Percentiles rank a stretch among this genome's conserved stretches.
Conservation (phyloP, 2,888 invertebrate species). For the Orthosia gracilis region DNA sequence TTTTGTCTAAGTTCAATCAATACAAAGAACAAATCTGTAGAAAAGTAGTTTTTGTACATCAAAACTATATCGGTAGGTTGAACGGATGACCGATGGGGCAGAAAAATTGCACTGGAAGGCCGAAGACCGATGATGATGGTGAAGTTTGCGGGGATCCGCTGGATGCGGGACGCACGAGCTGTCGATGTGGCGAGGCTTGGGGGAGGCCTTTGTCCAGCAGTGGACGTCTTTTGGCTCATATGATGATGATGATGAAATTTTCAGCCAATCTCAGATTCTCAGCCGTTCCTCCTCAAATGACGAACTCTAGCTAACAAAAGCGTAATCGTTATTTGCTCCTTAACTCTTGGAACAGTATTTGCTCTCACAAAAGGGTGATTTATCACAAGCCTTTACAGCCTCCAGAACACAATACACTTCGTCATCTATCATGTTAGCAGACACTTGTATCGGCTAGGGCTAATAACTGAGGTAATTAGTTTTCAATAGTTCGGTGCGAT, state of each 20-base stretch:
- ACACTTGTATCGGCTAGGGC: slow-evolving; percentile 1
- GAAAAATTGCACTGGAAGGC: too few species aligned
- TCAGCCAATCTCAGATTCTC: not conserved
- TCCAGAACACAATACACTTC: slow-evolving; percentile 21
- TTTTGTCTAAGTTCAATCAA: not conserved
- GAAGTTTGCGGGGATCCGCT: too few species aligned
- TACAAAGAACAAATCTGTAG: too few species aligned
- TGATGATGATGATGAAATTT: too few species aligned
- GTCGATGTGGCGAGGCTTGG: too few species aligned
- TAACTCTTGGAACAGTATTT: slow-evolving; percentile 20
- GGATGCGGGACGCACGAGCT: too few species aligned
- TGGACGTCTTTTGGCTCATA: too few species aligned
- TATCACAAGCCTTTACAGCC: slow-evolving; percentile 23
- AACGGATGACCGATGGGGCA: too few species aligned
- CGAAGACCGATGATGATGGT: too few species aligned
- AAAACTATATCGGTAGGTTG: too few species aligned
- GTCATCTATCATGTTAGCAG: slow-evolving; percentile 37
- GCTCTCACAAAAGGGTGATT: slow-evolving; percentile 39
- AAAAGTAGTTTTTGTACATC: too few species aligned
- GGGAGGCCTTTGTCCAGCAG: too few species aligned
- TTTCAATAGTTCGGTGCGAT: slow-evolving; percentile 18
- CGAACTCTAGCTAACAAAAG: slow-evolving; percentile 2
- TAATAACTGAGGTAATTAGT: slow-evolving; percentile 29
- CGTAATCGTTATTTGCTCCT: slow-evolving; percentile 20
- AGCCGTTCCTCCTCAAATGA: not conserved